Percentiles rank a stretch among this genome's conserved stretches.
Evolutionary conservation across 1,140 invertebrate genomes (phyloP).

Genomic region (Drosophila jambulina): DNA sequence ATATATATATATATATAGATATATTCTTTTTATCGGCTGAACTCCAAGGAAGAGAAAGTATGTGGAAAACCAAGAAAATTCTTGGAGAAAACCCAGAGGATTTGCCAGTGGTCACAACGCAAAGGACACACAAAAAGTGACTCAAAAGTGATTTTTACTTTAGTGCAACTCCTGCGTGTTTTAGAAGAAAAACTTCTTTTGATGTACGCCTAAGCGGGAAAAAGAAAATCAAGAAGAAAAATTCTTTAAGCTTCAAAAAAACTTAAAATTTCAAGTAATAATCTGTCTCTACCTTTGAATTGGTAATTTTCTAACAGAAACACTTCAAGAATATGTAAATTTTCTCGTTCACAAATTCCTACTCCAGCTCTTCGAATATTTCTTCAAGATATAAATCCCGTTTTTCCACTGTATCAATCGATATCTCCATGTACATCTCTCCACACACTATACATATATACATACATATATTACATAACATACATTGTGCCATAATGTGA

Average conservation of each 20-base stretch:
- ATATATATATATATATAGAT: not conserved
- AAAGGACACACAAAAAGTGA: not conserved
- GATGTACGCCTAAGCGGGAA: not conserved
- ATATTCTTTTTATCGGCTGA: not conserved
- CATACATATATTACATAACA: slow-evolving; percentile 40
- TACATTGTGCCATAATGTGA: slow-evolving; percentile 84
- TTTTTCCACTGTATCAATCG: slow-evolving; percentile 12
- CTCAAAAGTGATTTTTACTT: not conserved
- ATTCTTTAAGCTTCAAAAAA: not conserved
- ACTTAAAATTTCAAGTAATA: too few relatives aligned
- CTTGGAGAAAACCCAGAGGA: not conserved
- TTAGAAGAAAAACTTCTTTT: not conserved
- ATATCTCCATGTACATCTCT: slow-evolving; percentile 20
- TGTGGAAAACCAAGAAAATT: not conserved
- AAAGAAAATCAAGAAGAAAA: not conserved
- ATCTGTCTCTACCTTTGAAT: too few relatives aligned
- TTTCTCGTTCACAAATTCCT: not conserved
- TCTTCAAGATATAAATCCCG: not conserved
- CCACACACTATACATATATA: slow-evolving; percentile 15
- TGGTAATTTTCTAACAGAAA: too few relatives aligned
- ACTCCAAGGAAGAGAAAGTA: not conserved
- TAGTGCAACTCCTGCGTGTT: not conserved
- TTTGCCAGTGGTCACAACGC: not conserved
- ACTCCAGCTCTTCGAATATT: not conserved
- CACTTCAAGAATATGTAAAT: not conserved